Percentiles rank a stretch among this genome's conserved stretches.
phyloP scores from a whole-genome alignment of 2,888 invertebrate genomes.

The Lithophane socia region DNA sequence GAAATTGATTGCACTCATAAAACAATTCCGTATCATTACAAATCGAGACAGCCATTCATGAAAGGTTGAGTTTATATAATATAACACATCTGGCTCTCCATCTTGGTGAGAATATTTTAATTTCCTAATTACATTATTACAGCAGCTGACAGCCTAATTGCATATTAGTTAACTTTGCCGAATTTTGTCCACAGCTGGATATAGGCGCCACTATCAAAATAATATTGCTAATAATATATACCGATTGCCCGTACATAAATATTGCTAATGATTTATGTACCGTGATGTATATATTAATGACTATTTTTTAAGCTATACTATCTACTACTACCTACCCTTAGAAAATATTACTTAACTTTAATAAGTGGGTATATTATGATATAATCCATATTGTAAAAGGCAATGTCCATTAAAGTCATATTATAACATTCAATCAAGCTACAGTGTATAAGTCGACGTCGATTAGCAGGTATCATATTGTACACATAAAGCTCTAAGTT shows the following conservation, averaged over 20 bases:
- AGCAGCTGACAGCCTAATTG: neutral
- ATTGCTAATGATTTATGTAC: too few relatives aligned
- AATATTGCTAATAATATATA: neutral
- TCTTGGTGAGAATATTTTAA: neutral
- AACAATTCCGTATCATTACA: slow-evolving; percentile 45
- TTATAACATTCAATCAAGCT: slow-evolving; percentile 48
- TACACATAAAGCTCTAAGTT: slow-evolving; percentile 10
- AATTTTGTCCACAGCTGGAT: neutral
- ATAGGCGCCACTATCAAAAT: neutral
- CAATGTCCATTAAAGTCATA: slow-evolving; percentile 36
- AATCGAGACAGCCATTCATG: slow-evolving; percentile 13
- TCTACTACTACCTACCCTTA: too few relatives aligned
- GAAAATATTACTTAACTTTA: slow-evolving; percentile 7
- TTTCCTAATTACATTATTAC: neutral
- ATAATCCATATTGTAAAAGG: slow-evolving; percentile 22
- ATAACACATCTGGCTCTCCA: neutral
- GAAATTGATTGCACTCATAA: slow-evolving; percentile 51
- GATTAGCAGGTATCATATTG: slow-evolving; percentile 54
- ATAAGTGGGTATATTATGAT: slow-evolving; percentile 5
- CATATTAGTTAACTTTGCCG: neutral
- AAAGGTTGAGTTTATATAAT: slow-evolving; percentile 10
- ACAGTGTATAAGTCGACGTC: slow-evolving; percentile 22
- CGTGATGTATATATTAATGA: too few relatives aligned
- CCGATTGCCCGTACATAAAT: neutral
- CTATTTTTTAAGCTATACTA: too few relatives aligned